These are phyloP conservation scores for Metalampra italica DNA, from an alignment of 2,888 invertebrate species.

Conservation along the genomic window DNA sequence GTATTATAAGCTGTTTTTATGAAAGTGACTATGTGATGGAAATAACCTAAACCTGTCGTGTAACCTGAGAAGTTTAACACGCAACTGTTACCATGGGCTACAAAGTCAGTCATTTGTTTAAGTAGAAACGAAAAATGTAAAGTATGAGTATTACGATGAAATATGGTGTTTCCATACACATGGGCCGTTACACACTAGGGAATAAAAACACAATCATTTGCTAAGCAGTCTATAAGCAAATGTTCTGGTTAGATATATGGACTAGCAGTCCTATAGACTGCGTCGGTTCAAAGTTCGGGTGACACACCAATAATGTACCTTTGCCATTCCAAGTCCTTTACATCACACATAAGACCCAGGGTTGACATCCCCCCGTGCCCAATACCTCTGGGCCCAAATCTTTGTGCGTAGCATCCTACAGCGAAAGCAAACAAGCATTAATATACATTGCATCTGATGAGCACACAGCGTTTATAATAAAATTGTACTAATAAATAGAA, in stretches of 20 bases:
- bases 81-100: conserved; percentile 31
- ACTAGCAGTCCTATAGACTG: conserved; percentile 41
- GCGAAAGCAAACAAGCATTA: conserved; percentile 71
- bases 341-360: conserved; percentile 91
- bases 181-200: background rate
- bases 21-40: conserved; percentile 76
- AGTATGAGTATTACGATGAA: conserved; percentile 22
- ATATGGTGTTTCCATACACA: conserved; percentile 4
- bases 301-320: conserved; percentile 74
- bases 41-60: conserved; percentile 75
- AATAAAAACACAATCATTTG: conserved; percentile 29
- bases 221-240: conserved; percentile 59
- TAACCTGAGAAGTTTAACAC: conserved; percentile 64
- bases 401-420: conserved; percentile 96
- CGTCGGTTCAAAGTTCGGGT: conserved; percentile 29
- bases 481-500: background rate
- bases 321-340: conserved; percentile 87
- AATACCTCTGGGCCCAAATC: conserved; percentile 96
- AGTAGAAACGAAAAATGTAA: conserved; percentile 17
- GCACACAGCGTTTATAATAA: conserved; percentile 41
- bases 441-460: conserved; percentile 46
- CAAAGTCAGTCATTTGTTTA: conserved; percentile 4
- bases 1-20: conserved; percentile 79
- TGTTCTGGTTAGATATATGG: conserved; percentile 32
- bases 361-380: conserved; percentile 94